A percentile compares a stretch with the other conserved stretches of the same genome.
These are phyloP conservation scores for Chaetodon trifascialis DNA, from an alignment of 2,113 vertebrate genomes.

Conservation along the genomic window DNA sequence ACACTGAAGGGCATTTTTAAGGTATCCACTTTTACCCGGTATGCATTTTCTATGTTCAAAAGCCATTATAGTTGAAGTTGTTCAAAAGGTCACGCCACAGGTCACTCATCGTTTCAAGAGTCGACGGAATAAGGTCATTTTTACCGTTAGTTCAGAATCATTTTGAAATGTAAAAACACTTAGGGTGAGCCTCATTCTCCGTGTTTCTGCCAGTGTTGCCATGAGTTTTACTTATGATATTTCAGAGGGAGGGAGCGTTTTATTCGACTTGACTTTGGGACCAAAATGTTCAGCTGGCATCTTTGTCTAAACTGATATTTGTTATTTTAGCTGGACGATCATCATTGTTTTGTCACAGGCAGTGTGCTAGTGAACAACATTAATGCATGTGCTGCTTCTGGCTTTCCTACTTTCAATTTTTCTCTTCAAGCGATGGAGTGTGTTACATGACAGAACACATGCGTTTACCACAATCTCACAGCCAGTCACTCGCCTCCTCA, in stretches of 20 bases:
- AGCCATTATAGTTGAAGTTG: slow-evolving; percentile 49
- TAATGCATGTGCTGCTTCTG: background rate
- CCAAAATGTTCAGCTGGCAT: background rate
- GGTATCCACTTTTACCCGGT: background rate
- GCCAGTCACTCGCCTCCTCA: background rate
- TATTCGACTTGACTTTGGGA: background rate
- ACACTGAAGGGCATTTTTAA: slow-evolving; percentile 38
- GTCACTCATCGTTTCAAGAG: slow-evolving; percentile 47
- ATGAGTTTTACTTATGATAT: background rate
- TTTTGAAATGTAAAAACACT: slow-evolving; percentile 17
- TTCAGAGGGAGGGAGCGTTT: background rate
- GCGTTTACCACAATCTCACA: background rate
- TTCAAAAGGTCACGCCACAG: slow-evolving; percentile 42
- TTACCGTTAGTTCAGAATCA: slow-evolving; percentile 13
- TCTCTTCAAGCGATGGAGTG: background rate
- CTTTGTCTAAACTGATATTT: background rate
- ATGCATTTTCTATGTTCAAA: slow-evolving; percentile 27
- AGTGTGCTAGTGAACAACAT: background rate
- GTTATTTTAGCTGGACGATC: background rate
- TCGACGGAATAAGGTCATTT: slow-evolving; percentile 41
- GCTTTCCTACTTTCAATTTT: background rate
- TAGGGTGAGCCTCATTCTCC: background rate
- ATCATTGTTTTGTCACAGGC: background rate
- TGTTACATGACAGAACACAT: background rate
- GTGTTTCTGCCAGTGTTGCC: background rate